Evolutionary conservation across 2,113 vertebrate species (phyloP), one percentile per base, ranked within the genome.

Genomic region (Physeter macrocephalus): DNA sequence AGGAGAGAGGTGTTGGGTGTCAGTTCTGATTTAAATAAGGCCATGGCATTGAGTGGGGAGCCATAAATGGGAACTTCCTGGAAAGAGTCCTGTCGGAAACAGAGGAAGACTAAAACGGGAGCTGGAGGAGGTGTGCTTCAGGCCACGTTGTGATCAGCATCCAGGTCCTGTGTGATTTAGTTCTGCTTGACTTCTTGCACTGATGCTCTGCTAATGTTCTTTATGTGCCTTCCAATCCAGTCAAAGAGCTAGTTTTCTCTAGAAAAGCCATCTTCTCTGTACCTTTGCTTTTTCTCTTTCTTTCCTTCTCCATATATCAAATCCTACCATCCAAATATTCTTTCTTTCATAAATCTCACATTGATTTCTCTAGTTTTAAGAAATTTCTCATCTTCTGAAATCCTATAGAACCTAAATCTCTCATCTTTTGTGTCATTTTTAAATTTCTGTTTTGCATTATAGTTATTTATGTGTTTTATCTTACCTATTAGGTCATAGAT

Each of bases 1-100:
- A 98, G 98, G 97, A 98, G 97, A 97, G 98, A 99, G 98, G 98
- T 97, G 96, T 98, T 97, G 97, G 97, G 92, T 98, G 98, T 98
- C 98, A 98, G 94, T 77, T 95, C 85, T 98, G 97, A 99, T 99
- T 98, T 98, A 98, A 74, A 75, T 66, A 80, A 89, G 83, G n/a
- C 43, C 12, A 4, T 36, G 81, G 21, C 64, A 85, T 57, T 90
- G 69, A 90, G 46, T 13, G 27, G 72, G 89, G 39, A 54, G 46
- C 29, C 59, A 36, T 77, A 71, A 77, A 31, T 52, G 72, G 41
- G 83, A 93, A 78, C 82, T 81, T 94, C 89, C n/a, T 49, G n/a
- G 67, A 75, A 97, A 72, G 41, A 88, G 75, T 82, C 41, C 72
- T 89, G 62, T 66, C 12, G 43, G 81, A 59, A 81, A 29, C 31